phyloP scores from a whole-genome alignment of 2,797 vertebrate genomes.

The Leptatherina wallacei region DNA sequence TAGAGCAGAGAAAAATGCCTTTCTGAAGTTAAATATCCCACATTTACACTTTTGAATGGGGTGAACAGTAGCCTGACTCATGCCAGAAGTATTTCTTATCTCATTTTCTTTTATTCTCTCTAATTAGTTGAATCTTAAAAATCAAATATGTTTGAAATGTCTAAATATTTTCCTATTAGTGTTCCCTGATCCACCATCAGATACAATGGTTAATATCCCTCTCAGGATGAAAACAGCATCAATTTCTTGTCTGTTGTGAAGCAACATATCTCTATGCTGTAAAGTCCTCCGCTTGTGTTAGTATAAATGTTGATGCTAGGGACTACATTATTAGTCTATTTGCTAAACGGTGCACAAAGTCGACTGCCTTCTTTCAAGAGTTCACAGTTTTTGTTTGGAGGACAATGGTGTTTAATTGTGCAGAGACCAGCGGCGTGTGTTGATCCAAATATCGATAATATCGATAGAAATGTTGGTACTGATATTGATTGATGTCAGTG shows the following conservation, averaged over 20 bases:
- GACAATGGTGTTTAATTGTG: background rate
- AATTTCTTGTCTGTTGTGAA: too few species aligned
- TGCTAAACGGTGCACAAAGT: too few species aligned
- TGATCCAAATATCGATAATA: background rate
- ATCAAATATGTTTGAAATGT: background rate
- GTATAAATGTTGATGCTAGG: background rate
- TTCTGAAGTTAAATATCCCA: constrained; percentile 58
- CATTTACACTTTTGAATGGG: constrained; percentile 31
- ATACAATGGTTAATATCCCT: background rate
- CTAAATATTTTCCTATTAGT: constrained; percentile 28
- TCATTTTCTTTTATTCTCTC: constrained; percentile 7
- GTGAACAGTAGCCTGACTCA: constrained; percentile 16
- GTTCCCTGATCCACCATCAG: constrained; percentile 3
- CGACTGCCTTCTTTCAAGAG: background rate
- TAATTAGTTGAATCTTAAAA: too few species aligned
- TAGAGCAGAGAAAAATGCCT: constrained; percentile 56
- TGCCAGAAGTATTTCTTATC: background rate
- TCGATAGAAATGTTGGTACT: background rate
- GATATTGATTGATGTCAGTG: background rate
- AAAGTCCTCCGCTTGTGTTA: background rate
- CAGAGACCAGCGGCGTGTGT: background rate
- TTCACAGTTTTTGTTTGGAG: background rate
- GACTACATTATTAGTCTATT: background rate
- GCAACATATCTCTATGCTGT: background rate
- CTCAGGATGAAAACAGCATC: too few species aligned